phyloP scores from a whole-genome alignment of 2,888 invertebrate genomes.

The Stramonita haemastoma region DNA sequence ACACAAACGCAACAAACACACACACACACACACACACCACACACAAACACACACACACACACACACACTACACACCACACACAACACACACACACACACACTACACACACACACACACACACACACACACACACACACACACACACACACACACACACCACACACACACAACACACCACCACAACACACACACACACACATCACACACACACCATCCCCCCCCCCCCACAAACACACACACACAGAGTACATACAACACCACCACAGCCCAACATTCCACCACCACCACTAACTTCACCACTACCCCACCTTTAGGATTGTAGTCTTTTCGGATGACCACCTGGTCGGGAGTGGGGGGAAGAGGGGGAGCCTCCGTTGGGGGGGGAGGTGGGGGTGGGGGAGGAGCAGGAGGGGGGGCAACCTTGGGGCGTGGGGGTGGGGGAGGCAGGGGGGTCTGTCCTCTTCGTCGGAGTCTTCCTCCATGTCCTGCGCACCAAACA shows the following conservation, averaged over 20 bases:
- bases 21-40: slow-evolving; percentile 5
- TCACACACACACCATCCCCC: neutral
- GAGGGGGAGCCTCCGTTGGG: slow-evolving; percentile 82
- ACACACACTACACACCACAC: no score
- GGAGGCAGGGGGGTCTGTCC: slow-evolving; percentile 50
- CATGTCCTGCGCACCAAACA: slow-evolving; percentile 57
- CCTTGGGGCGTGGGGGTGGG: slow-evolving; percentile 26
- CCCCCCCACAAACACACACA: no score
- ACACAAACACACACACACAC: slow-evolving; percentile 17
- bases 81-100: slow-evolving; percentile 6
- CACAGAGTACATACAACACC: neutral
- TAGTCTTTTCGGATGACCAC: slow-evolving; percentile 97
- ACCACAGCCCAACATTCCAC: no score
- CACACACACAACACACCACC: slow-evolving; percentile 15
- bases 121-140: slow-evolving; percentile 17
- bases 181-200: no score
- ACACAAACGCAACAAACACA: no score
- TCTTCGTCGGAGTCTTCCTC: slow-evolving; percentile 70
- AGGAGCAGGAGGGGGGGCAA: slow-evolving; percentile 58
- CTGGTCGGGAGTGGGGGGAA: slow-evolving; percentile 93
- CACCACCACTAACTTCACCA: neutral
- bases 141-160: slow-evolving; percentile 5
- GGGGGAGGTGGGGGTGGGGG: slow-evolving; percentile 79
- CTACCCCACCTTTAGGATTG: slow-evolving; percentile 87
- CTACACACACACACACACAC: slow-evolving; percentile 3